phyloP scores from a whole-genome alignment of 1,140 invertebrate genomes.

The Andricus grossulariae region DNA sequence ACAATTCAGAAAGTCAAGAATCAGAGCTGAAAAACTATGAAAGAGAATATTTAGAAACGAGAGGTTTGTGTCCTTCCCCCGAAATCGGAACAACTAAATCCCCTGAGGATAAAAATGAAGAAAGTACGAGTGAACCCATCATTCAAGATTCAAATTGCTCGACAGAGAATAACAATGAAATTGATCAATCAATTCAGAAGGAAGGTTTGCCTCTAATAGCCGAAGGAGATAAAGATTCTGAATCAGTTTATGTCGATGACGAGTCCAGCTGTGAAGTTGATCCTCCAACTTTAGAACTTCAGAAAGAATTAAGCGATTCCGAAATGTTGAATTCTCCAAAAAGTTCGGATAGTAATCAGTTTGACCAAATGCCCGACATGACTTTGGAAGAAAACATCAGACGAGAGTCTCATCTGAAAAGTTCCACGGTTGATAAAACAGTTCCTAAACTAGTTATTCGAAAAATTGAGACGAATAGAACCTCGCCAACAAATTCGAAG shows the following conservation, averaged over 20 bases:
- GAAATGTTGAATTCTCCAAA: neutral
- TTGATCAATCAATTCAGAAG: neutral
- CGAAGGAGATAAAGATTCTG: neutral
- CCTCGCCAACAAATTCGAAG: conserved; percentile 47
- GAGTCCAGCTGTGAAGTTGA: conserved; percentile 38
- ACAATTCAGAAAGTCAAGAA: neutral
- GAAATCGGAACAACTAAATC: neutral
- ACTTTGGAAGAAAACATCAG: neutral
- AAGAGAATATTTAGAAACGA: conserved; percentile 14
- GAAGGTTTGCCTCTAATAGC: neutral
- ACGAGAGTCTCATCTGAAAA: neutral
- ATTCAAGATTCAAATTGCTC: neutral
- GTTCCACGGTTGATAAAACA: conserved; percentile 38
- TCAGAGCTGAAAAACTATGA: neutral
- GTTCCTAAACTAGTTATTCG: conserved; percentile 69
- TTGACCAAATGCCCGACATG: conserved; percentile 33
- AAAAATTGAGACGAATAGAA: conserved; percentile 60
- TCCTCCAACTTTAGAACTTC: conserved; percentile 43
- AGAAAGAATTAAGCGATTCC: conserved; percentile 1
- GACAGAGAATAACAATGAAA: conserved; percentile 26
- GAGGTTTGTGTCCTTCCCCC: neutral
- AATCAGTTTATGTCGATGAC: conserved; percentile 26
- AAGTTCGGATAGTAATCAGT: conserved; percentile 33
- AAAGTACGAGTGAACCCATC: neutral
- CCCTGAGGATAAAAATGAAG: neutral